phyloP scores from a whole-genome alignment of 2,113 vertebrate species.

The Dryoscopus gambensis region DNA sequence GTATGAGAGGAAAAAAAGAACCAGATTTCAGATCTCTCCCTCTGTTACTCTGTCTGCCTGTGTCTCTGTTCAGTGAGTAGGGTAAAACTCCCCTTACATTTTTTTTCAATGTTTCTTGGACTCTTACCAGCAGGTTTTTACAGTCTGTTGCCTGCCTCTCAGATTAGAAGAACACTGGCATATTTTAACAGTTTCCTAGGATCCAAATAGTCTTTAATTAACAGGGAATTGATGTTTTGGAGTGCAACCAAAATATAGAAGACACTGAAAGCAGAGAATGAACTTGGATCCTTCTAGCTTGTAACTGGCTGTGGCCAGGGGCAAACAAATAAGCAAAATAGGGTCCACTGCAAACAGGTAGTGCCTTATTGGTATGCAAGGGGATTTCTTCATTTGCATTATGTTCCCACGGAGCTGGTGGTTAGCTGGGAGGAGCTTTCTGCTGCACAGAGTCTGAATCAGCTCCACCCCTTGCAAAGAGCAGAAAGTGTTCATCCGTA shows the following conservation, averaged over 20 bases:
- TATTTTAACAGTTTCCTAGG: slow-evolving; percentile 74
- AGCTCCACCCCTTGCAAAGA: background rate
- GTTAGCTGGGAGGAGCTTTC: background rate
- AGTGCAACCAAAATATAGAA: slow-evolving; percentile 46
- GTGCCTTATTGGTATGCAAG: background rate
- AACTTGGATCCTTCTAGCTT: slow-evolving; percentile 18
- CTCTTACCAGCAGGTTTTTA: slow-evolving; percentile 61
- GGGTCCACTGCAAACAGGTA: background rate
- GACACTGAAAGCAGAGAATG: background rate
- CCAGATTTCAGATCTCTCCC: background rate
- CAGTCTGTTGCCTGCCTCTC: slow-evolving; percentile 70
- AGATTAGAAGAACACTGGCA: slow-evolving; percentile 70
- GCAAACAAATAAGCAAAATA: background rate
- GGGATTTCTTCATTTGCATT: slow-evolving; percentile 28
- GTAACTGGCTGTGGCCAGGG: background rate
- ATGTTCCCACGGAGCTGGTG: background rate
- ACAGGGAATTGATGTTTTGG: slow-evolving; percentile 66
- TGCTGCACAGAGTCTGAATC: background rate
- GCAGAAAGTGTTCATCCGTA: background rate
- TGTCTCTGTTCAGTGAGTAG: background rate
- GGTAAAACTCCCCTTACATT: background rate
- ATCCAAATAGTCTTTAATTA: slow-evolving; percentile 75
- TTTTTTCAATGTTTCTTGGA: slow-evolving; percentile 51
- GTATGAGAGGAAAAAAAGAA: background rate
- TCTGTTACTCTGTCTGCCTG: background rate